A percentile compares a stretch with the other conserved stretches of the same genome.
phyloP scores from a whole-genome alignment of 37 sponge, comb jelly and placozoan genomes.

The Diacarnus erythraeanus region DNA sequence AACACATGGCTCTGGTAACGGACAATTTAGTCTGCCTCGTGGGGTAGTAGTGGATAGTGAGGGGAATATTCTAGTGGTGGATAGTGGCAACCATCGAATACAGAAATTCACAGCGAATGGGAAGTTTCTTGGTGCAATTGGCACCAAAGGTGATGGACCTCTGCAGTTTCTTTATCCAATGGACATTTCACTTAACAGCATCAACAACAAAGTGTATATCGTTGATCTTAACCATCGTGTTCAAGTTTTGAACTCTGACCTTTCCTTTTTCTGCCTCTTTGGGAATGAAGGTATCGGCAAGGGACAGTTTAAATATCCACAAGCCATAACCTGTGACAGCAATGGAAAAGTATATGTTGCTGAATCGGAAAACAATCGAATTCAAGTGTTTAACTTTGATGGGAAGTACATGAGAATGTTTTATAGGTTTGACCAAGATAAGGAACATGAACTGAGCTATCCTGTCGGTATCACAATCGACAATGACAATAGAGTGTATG shows the following conservation, averaged over 20 bases:
- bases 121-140: slow-evolving; percentile 29
- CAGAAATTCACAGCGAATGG: slow-evolving; percentile 66
- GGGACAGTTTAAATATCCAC: slow-evolving; percentile 56
- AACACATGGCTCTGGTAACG: background rate
- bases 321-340: slow-evolving; percentile 32
- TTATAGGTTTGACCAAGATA: background rate
- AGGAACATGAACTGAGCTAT: background rate
- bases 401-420: slow-evolving; percentile 23
- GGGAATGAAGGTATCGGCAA: slow-evolving; percentile 51
- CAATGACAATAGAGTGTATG: slow-evolving; percentile 26
- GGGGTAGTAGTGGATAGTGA: slow-evolving; percentile 23
- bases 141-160: slow-evolving; percentile 30
- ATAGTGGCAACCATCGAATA: slow-evolving; percentile 35
- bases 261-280: slow-evolving; percentile 44
- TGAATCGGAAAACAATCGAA: slow-evolving; percentile 54
- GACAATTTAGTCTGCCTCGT: background rate
- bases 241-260: slow-evolving; percentile 63
- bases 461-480: slow-evolving; percentile 22
- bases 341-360: slow-evolving; percentile 55
- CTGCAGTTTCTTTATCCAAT: slow-evolving; percentile 52
- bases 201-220: slow-evolving; percentile 41
- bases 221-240: slow-evolving; percentile 60
- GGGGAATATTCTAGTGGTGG: slow-evolving; percentile 28
- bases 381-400: slow-evolving; percentile 59
- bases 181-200: slow-evolving; percentile 39